A percentile compares a stretch with the other conserved stretches of the same genome.
These are phyloP conservation scores for Megaptera novaeangliae DNA, from an alignment of 2,113 vertebrate genomes.

Conservation along the genomic window DNA sequence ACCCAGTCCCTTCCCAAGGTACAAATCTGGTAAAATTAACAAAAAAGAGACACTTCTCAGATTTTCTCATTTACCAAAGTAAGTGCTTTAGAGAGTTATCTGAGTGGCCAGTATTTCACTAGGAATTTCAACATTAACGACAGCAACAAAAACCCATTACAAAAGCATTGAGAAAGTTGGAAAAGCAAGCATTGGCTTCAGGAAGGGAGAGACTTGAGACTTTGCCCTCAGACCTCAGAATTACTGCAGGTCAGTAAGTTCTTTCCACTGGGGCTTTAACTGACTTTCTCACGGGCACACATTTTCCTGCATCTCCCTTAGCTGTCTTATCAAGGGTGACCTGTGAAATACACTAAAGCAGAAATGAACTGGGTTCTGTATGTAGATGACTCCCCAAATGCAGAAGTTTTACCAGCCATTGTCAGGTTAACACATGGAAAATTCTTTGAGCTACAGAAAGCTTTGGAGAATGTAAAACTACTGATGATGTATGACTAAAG, in stretches of 20 bases:
- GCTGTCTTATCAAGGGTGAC: conserved; percentile 28
- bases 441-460: not conserved
- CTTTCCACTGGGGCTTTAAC: not conserved
- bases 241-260: conserved; percentile 13
- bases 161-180: not conserved
- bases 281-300: not conserved
- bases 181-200: not conserved
- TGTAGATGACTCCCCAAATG: not conserved
- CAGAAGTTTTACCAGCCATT: not conserved
- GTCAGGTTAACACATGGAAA: not conserved
- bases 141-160: not conserved
- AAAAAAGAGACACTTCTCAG: not conserved
- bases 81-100: not conserved
- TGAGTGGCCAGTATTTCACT: conserved; percentile 37
- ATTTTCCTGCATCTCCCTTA: conserved; percentile 11
- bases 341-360: not conserved
- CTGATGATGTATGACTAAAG: not conserved
- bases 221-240: conserved; percentile 1
- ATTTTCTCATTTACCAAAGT: conserved; percentile 48
- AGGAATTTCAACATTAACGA: not conserved
- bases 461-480: not conserved
- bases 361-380: not conserved
- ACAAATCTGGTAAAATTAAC: conserved; percentile 48
- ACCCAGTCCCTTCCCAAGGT: not conserved
- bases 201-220: not conserved